Evolutionary conservation across 1,140 invertebrate species (phyloP).

Genomic region (Ceratitis capitata): DNA sequence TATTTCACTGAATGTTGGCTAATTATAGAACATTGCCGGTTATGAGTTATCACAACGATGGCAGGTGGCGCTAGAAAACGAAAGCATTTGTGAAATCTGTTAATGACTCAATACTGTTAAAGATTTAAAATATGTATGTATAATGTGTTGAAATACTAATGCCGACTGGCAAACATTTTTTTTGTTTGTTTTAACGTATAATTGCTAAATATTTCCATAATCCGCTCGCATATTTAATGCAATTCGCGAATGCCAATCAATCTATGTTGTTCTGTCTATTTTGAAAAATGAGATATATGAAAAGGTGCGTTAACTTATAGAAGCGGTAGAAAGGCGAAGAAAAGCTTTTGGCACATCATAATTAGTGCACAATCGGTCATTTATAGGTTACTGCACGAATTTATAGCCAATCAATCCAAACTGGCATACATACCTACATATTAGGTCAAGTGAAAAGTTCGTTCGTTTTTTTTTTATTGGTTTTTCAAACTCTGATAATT

Average conservation of each 20-base stretch:
- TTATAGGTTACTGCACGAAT: too few relatives aligned
- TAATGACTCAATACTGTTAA: neutral
- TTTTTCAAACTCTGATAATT: too few relatives aligned
- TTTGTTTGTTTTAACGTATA: neutral
- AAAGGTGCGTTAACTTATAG: too few relatives aligned
- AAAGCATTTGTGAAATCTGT: neutral
- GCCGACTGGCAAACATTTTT: neutral
- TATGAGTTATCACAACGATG: neutral
- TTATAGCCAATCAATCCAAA: neutral
- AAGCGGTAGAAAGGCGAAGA: too few relatives aligned
- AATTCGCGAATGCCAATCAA: neutral
- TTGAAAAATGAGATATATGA: too few relatives aligned
- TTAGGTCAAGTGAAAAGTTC: too few relatives aligned
- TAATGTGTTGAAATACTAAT: neutral
- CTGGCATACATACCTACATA: neutral
- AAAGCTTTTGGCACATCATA: too few relatives aligned
- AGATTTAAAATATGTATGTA: neutral
- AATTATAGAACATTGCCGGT: neutral
- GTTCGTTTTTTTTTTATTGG: too few relatives aligned
- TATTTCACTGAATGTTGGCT: neutral
- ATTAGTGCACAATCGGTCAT: neutral
- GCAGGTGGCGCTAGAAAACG: neutral
- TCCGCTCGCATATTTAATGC: neutral
- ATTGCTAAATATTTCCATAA: neutral
- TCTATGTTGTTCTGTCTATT: neutral